Evolutionary conservation across 2,888 invertebrate genomes (phyloP).

Genomic region (Athalia cordata): DNA sequence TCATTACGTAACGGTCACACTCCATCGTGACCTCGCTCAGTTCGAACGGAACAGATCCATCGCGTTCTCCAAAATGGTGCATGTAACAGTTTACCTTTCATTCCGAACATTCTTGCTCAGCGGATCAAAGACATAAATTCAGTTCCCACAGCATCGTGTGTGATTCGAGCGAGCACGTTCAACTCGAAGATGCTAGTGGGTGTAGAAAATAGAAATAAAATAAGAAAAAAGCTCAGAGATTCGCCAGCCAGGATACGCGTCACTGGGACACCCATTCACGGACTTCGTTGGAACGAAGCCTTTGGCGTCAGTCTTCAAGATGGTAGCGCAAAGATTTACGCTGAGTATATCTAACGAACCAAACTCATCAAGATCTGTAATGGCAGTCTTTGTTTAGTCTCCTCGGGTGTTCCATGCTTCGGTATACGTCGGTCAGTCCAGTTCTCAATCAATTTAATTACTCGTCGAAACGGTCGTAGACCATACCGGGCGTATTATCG

Average conservation of each 20-base stretch:
- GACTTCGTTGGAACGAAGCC: neutral
- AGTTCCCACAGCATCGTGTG: neutral
- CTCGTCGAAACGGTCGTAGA: constrained; percentile 49
- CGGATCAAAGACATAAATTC: neutral
- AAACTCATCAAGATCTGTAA: constrained; percentile 62
- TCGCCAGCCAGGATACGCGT: neutral
- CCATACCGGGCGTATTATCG: constrained; percentile 47
- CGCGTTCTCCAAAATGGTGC: neutral
- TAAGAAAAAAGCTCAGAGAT: neutral
- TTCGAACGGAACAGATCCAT: neutral
- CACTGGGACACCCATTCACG: neutral
- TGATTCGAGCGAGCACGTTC: neutral
- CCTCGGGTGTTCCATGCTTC: constrained; percentile 31
- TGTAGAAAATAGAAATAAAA: neutral
- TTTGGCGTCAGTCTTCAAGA: constrained; percentile 35
- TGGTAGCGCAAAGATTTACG: constrained; percentile 36
- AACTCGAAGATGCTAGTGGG: constrained; percentile 15
- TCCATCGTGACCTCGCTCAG: neutral
- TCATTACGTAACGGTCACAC: constrained; percentile 30
- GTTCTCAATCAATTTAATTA: constrained; percentile 59
- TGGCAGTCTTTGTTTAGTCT: constrained; percentile 58
- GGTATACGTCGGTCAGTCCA: constrained; percentile 29
- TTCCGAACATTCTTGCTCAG: no score
- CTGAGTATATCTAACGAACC: constrained; percentile 56
- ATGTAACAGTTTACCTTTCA: no score